A percentile compares a stretch with the other conserved stretches of the same genome.
Conservation (phyloP, 2,113 vertebrate genomes). For the Gymnobelideus leadbeateri region DNA sequence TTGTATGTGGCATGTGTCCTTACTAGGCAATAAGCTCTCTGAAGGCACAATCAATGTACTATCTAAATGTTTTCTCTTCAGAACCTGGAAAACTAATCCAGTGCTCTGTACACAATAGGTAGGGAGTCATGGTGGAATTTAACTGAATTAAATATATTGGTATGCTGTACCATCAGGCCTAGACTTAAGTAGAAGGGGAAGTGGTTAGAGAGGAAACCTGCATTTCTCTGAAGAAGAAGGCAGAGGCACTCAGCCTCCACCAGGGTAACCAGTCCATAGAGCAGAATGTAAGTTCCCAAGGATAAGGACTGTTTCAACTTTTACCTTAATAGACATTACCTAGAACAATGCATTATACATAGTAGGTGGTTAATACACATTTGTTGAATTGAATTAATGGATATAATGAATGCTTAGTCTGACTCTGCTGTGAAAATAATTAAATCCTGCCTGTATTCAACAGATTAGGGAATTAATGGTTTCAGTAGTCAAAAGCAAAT, state of each 20-base stretch:
- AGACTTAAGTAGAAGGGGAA: not conserved
- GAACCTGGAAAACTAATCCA: not conserved
- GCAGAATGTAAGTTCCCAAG: not conserved
- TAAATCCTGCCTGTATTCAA: slow-evolving; percentile 17
- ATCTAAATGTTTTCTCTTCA: not conserved
- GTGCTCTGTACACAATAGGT: not conserved
- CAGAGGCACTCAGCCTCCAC: not conserved
- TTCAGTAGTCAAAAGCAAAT: slow-evolving; percentile 62
- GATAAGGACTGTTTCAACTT: not conserved
- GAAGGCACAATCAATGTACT: not conserved
- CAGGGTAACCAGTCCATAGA: not conserved
- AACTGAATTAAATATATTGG: not conserved
- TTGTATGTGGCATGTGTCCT: not conserved
- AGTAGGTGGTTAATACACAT: not conserved
- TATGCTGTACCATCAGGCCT: not conserved
- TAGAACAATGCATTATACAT: not conserved
- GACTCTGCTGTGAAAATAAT: not conserved
- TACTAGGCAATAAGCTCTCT: not conserved
- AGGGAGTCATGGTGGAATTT: not conserved
- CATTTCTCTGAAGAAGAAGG: not conserved
- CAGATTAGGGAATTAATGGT: slow-evolving; percentile 41
- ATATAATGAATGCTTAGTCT: not conserved
- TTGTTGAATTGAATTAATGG: slow-evolving; percentile 8
- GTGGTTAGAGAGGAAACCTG: not conserved
- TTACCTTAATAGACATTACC: not conserved